Base-by-base conservation (phyloP, 2,888 invertebrate genomes). In the Drosophila parthenogenetica region DNA sequence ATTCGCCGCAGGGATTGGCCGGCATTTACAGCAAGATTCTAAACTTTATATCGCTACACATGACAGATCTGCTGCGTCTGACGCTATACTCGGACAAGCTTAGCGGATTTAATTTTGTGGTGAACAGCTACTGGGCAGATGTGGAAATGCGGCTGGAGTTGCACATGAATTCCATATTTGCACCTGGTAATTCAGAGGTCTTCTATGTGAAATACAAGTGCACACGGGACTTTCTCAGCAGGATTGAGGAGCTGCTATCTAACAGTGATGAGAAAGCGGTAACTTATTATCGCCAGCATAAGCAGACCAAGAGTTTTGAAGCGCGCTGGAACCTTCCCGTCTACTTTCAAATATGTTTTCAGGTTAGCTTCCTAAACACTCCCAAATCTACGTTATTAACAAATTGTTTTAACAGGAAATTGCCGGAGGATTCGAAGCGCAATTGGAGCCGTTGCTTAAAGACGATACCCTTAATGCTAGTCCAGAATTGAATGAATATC, bases 311-410 rank as follows among this genome's bases (percentile, higher is more conserved):
- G 86, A 95, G 94, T 73, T 97, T 98, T 90, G 94, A 97, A 79
- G 95, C 95, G 75, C 95, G 97, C 81, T 99, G 98, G 97, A 98
- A 98, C 92, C 93, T 98, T 54, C 97, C 98, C 11, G 98, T 99
- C n/a, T 99, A 99, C 92, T 98, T 97, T 92, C 98, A 98, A 93
- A 92, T 92, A 46, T 94, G 98, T 77, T 98, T 98, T 93, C 98
- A 98, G 77, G 90, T 90, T 57, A 58, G 93, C 96, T 22, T 0
- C 14, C 7, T n/a, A 2, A 8, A 11, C 4, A 5, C 10, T 7
- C 13, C 2, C 11, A 7, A 2, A 3, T 42, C 1, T 2, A 5
- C 16, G 1, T 25, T 11, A 40, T 39, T 43, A 1, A 29, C 29
- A 0, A 22, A 13, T 1, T 54, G 10, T 22, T 46, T 17, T 60